Evolutionary conservation across 2,113 vertebrate species (phyloP).

Genomic region (Tinamus guttatus): DNA sequence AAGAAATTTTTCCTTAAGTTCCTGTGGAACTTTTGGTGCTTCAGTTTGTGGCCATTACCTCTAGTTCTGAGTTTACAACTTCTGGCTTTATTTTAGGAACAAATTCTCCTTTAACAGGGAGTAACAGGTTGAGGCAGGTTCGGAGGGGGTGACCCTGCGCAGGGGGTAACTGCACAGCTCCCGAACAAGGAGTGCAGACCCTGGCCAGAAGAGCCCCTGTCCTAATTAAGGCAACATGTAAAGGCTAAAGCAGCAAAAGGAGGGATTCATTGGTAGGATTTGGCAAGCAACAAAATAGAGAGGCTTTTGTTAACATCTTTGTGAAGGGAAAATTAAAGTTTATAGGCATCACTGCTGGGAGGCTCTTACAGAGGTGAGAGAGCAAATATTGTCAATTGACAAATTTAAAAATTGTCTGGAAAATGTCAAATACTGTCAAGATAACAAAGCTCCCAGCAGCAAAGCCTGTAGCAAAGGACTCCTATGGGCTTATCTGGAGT

Average conservation of each 20-base stretch:
- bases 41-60: too few species aligned
- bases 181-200: too few species aligned
- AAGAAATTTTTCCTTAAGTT: too few species aligned
- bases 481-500: not conserved
- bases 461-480: not conserved
- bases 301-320: not conserved
- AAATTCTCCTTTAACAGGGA: too few species aligned
- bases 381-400: not conserved
- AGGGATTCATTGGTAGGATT: not conserved
- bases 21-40: too few species aligned
- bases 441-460: not conserved
- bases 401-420: not conserved
- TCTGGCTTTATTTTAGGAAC: too few species aligned
- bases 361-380: not conserved
- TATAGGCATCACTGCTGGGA: not conserved
- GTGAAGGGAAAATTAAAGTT: not conserved
- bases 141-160: too few species aligned
- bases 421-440: not conserved
- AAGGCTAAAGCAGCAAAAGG: not conserved
- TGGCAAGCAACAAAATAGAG: not conserved
- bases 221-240: not conserved
- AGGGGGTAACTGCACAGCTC: too few species aligned
- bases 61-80: too few species aligned
- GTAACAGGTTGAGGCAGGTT: too few species aligned
- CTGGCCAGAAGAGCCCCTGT: not conserved